Evolutionary conservation across 1,140 invertebrate species (phyloP), one percentile per base, ranked within the genome.

Genomic region (Branchinecta lynchi): DNA sequence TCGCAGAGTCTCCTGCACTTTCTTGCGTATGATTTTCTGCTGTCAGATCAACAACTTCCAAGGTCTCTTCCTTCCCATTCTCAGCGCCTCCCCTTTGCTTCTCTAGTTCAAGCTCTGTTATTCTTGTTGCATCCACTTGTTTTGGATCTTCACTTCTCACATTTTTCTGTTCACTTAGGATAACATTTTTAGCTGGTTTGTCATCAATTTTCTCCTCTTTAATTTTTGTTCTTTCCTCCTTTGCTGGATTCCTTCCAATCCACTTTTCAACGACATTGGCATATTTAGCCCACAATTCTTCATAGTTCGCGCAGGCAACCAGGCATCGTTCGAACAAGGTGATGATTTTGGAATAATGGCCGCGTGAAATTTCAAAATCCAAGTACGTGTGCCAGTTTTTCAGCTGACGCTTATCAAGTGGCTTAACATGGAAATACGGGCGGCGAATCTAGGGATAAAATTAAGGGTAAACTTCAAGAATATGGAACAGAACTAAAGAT

Each of bases 331-430:
- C 95, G 80, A 98, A 98, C 8, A 98, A 79, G 9, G 96, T 87
- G 3, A 93, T 81, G 44, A 93, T 90, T 17, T 93, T 84, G 69
- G 87, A 85, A 69, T 88, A 83, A 73, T 90, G 86, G 15, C 92
- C 92, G 76, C 93, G 86, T 75, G 87, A 85, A 68, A 95, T 92
- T 81, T 96, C 93, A 82, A 87, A 95, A 76, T 96, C 92, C 8
- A 99, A 78, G 79, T 98, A 99, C 68, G 95, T 88, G 75, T 91
- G 90, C 96, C 96, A 99, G 76, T 96, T 98, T 79, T 96, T 95
- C 65, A 99, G 79, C 76, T 98, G 96, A 72, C 90, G 91, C 45
- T 90, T 83, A 80, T 98, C 96, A 69, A 98, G 77, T 0, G 94
- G 92, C 78, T 98, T 98, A 0, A 98, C 93, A 79, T 98, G 96